Base-by-base conservation (phyloP, 1,140 invertebrate genomes). In the Aphis gossypii region DNA sequence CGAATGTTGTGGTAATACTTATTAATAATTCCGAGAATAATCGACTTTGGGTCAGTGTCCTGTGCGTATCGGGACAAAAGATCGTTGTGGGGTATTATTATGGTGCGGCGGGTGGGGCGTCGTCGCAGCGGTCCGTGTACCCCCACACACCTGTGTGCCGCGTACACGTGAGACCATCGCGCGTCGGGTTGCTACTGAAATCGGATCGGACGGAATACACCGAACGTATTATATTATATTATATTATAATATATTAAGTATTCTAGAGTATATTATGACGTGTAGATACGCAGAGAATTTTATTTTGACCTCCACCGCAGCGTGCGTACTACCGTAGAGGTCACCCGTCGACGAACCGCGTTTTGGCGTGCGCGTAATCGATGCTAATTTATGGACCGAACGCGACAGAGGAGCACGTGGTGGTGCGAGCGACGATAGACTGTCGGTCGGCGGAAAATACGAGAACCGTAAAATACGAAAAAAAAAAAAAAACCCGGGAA, bases 11-110 rank as follows among this genome's bases (percentile, higher is more conserved):
- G 44, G 11, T 5, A n/a, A 41, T n/a, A n/a, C 86, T 87, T 46
- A 48, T 87, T 87, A 87, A 48, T 48, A 87, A 87, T 87, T 87
- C 86, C 7, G 46, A 48, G 86, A 46, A 87, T 48, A 54, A 89
- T 89, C 48, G 48, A 89, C 48, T 89, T 89, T 89, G 87, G 87
- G 87, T 89, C 87, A 89, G 87, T 89, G 87, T 54, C 87, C 87
- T 51, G n/a, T 23, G 48, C 87, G n/a, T n/a, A 51, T 35, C 87
- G n/a, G n/a, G 48, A 89, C 48, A 38, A 54, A 89, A 54, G 87
- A 89, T 89, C 87, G n/a, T 89, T 11, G 87, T 48, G 21, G 38
- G 35, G 41, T 30, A 44, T 76, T n/a, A 76, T 23, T 14, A n/a
- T 11, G 11, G 3, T 18, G 44, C 9, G 30, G 25, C 8, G 23